Conservation (phyloP, 2,797 vertebrate genomes). For the Dallia pectoralis region DNA sequence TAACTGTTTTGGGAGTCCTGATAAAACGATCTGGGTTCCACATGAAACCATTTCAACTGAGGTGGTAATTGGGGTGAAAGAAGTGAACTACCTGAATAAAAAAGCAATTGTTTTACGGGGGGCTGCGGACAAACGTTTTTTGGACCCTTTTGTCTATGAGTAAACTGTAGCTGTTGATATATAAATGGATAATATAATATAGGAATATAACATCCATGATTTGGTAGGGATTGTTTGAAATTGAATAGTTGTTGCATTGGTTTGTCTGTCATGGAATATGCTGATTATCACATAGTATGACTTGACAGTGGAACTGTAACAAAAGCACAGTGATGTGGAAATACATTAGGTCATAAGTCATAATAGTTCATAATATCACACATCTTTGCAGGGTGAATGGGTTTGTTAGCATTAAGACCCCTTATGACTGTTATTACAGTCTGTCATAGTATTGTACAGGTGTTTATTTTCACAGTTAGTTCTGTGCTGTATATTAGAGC, state of each 20-base stretch:
- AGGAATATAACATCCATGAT: background rate
- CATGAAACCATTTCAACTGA: too few relatives aligned
- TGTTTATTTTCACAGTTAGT: background rate
- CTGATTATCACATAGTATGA: background rate
- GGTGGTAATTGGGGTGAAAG: too few relatives aligned
- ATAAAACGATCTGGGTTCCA: too few relatives aligned
- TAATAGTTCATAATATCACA: background rate
- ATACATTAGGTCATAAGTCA: background rate
- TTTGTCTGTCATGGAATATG: background rate
- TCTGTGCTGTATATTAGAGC: constrained; percentile 18
- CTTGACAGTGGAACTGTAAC: background rate
- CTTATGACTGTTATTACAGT: background rate
- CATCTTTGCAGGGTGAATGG: background rate
- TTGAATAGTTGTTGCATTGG: background rate
- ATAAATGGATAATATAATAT: too few relatives aligned
- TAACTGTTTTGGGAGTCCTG: too few relatives aligned
- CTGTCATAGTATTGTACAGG: background rate
- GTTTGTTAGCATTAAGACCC: background rate
- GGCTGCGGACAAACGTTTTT: too few relatives aligned
- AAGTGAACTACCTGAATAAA: too few relatives aligned
- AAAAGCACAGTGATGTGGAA: too few relatives aligned
- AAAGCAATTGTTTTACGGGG: too few relatives aligned
- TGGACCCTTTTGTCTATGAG: too few relatives aligned
- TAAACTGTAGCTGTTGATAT: background rate
- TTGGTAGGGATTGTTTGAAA: background rate